Conservation (phyloP, 2,888 invertebrate genomes). For the Phaedon cochleariae region DNA sequence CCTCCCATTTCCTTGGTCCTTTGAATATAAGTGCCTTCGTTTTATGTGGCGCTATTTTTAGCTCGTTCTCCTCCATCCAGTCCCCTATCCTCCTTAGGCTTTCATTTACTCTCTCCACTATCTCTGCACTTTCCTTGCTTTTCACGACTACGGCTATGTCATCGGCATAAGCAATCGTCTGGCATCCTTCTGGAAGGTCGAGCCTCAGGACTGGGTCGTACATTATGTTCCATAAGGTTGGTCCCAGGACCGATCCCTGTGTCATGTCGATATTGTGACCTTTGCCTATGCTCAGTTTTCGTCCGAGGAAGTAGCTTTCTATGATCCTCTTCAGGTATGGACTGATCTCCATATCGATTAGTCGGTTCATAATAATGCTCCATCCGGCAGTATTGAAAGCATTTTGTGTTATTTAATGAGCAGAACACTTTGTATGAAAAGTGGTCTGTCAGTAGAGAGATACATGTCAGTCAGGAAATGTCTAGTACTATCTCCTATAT, state of each 20-base stretch:
- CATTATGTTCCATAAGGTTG: slow-evolving; percentile 1
- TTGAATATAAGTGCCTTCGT: slow-evolving; percentile 8
- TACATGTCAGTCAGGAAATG: too few species aligned
- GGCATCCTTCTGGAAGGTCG: background rate
- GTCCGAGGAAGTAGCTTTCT: background rate
- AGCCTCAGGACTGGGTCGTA: background rate
- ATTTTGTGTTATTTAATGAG: too few species aligned
- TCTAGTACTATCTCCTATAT: too few species aligned
- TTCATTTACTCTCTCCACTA: background rate
- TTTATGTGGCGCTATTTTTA: slow-evolving; percentile 1
- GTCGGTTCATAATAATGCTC: background rate
- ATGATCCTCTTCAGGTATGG: background rate
- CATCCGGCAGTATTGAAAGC: slow-evolving; percentile 11
- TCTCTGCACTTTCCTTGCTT: background rate
- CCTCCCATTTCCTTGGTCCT: slow-evolving; percentile 8
- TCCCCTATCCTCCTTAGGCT: background rate
- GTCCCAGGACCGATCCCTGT: slow-evolving; percentile 5
- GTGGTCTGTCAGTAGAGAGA: too few species aligned
- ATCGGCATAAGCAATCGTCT: background rate
- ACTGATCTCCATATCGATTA: background rate
- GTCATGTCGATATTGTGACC: background rate
- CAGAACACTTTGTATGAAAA: too few species aligned
- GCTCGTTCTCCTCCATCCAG: slow-evolving; percentile 3
- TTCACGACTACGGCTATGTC: background rate
- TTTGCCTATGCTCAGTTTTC: background rate